phyloP scores from a whole-genome alignment of 2,113 vertebrate species.

The Nycticryphes semicollaris region DNA sequence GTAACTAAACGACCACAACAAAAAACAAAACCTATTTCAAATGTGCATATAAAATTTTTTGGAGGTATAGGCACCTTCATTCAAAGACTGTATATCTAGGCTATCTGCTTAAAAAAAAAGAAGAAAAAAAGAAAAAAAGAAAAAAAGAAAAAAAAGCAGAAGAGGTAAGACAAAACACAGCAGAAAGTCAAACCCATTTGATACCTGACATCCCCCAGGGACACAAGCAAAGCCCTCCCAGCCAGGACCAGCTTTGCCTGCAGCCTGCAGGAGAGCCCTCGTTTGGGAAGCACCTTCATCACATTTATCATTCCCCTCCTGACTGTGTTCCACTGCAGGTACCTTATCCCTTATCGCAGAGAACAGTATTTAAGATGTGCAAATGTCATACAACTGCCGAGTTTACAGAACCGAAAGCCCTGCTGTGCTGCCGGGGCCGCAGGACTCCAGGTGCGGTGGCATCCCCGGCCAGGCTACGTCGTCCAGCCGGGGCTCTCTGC shows the following conservation, averaged over 20 bases:
- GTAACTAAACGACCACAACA: constrained; percentile 3
- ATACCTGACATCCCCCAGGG: not conserved
- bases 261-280: not conserved
- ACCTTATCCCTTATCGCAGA: not conserved
- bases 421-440: rapidly evolving
- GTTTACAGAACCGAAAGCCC: not conserved
- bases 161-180: not conserved
- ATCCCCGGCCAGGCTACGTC: not conserved
- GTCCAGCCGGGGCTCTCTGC: rapidly evolving
- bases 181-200: not conserved
- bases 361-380: not conserved
- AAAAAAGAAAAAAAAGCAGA: not conserved
- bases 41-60: not conserved
- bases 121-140: too few species aligned
- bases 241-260: not conserved
- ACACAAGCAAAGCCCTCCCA: not conserved
- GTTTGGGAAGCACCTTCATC: not conserved
- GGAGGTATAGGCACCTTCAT: constrained; percentile 25
- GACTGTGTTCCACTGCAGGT: not conserved
- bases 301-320: not conserved
- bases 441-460: rapidly evolving
- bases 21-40: not conserved
- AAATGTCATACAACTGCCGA: not conserved
- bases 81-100: constrained; percentile 1
- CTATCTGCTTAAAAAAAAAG: not conserved